Base-by-base conservation (phyloP, 2,888 invertebrate genomes). In the Stenodera caucasica region DNA sequence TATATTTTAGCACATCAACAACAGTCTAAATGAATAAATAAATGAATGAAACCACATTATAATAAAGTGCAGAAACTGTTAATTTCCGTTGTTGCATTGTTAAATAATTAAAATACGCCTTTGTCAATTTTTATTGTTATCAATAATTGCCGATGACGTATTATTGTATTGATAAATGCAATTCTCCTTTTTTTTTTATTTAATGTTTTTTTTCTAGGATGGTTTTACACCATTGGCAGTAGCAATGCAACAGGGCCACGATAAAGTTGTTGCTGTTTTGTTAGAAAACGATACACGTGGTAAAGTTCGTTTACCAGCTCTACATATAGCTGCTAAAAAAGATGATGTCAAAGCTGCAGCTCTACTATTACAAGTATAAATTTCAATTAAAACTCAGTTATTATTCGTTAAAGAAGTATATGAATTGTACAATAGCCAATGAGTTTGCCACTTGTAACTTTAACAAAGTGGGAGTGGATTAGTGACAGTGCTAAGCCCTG, bases 281-380 rank as follows among this genome's bases (percentile, higher is more conserved):
- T 83, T 99, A 68, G 99, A 99, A 83, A 96, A 97, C 73, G 99
- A 99, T 81, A 96, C 97, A 1, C 88, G 96, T 61, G 98, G 98
- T 65, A 95, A 98, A 81, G 97, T 98, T 37, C 89, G 98, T 66
- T 84, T 99, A 66, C 99, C 99, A 7, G 99, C 99, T 4, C 85
- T 99, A 64, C 99, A 99, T 82, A 99, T 99, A 74, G 99, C 99
- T 58, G 99, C 99, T 65, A 99, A 99, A 82, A 99, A 99, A 80
- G 98, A 99, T 79, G 99, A 99, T 80, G 96, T 96, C 67, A 98
- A 98, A 78, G 98, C 98, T 53, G 98, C 98, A 50, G 94, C 95
- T 70, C 84, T 99, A 64, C 86, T 99, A 66, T 86, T 99, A 69
- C 95, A 97, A 91, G n/a, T n/a, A n/a, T n/a, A n/a, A n/a, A n/a